Base-by-base conservation (phyloP, 2,888 invertebrate genomes). In the Hedya salicella region DNA sequence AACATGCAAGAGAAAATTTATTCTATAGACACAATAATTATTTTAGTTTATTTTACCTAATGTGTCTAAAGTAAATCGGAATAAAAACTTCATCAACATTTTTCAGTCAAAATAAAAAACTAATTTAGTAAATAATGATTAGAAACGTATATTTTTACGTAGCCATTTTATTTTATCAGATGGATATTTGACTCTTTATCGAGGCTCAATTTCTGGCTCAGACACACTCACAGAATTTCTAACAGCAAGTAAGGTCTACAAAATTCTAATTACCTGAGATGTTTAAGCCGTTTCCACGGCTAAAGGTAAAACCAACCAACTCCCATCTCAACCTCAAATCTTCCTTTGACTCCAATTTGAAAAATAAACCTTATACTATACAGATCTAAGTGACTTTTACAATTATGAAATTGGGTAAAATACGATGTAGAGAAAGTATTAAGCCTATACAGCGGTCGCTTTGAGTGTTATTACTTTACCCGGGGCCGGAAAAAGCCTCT, bases 241-340 rank as follows among this genome's bases (percentile, higher is more conserved):
- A 73, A 77, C 76, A 75, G 76, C 74, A 75, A 69, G 75, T 69
- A 73, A 74, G 74, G 73, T 74, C 75, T 73, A 78, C 78, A 79
- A 82, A 83, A 25, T 83, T 84, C 83, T 85, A 85, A 86, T 86
- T 85, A 54, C 54, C 42, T 9, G 81, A 78, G 67, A 73, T 71
- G 71, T 77, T 70, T 73, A 73, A 71, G 73, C 75, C 75, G 77
- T 80, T 78, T 73, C 76, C 72, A 63, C 68, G 68, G 67, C 61
- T 60, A 63, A 59, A 66, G 70, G 72, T 74, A 42, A 54, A 8
- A 54, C 25, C 25, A 11, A 14, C 42, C 9, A 3, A 42, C 16
- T 14, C 6, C 40, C 30, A 36, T 9, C 6, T 36, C 11, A 36
- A 36, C 0, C 36, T 11, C 36, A 9, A 36, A 36, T 11, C 36